A percentile compares a stretch with the other conserved stretches of the same genome.
phyloP scores from a whole-genome alignment of 2,797 vertebrate genomes.

The Anomalospiza imberbis region DNA sequence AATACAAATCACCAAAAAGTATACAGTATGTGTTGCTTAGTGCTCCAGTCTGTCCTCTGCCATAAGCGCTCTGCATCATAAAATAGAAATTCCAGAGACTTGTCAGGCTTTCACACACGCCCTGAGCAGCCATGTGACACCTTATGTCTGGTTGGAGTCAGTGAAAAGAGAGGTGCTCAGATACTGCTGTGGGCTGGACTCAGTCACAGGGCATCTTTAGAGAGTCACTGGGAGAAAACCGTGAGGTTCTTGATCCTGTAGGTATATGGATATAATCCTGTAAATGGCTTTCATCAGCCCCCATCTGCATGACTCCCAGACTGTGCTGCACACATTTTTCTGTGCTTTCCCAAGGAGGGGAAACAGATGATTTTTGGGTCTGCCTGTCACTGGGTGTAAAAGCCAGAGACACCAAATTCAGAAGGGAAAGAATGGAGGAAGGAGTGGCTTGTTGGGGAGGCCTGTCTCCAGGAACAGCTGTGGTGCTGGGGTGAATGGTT shows the following conservation, averaged over 20 bases:
- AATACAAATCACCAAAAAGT: background rate
- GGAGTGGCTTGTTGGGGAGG: accelerated
- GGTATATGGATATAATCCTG: background rate
- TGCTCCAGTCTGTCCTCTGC: background rate
- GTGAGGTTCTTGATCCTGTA: background rate
- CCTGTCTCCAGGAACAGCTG: background rate
- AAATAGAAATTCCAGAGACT: background rate
- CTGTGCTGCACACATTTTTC: background rate
- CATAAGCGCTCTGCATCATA: background rate
- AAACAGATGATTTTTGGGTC: background rate
- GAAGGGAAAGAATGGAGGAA: background rate
- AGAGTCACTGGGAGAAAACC: background rate
- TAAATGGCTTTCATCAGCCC: background rate
- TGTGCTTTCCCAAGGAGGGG: background rate
- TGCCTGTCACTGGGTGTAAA: background rate
- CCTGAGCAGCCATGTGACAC: background rate
- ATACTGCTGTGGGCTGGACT: background rate
- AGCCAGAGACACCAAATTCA: background rate
- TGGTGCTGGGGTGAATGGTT: accelerated
- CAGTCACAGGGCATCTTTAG: background rate
- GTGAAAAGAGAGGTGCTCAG: background rate
- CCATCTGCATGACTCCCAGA: background rate
- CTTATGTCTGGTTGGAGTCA: background rate
- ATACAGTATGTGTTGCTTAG: background rate
- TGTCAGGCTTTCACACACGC: accelerated